Percentiles rank a stretch among this genome's conserved stretches.
Conservation (phyloP, 2,888 invertebrate genomes). For the Drosophila colorata region DNA sequence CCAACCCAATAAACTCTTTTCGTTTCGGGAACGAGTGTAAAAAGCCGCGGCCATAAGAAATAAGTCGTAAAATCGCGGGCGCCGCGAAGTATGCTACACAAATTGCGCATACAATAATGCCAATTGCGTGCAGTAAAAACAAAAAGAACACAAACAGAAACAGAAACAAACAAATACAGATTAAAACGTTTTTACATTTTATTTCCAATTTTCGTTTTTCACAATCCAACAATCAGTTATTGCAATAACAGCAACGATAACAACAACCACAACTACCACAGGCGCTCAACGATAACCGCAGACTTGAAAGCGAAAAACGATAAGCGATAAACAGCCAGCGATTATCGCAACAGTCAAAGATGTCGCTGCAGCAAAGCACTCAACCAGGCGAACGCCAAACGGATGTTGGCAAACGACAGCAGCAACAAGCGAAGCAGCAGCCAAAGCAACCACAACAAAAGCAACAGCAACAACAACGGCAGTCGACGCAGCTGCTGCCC, state of each 20-base stretch:
- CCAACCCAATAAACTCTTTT: too few species aligned
- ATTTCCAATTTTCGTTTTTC: conserved; percentile 15
- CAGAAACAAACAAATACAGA: conserved; percentile 1
- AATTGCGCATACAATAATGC: conserved; percentile 46
- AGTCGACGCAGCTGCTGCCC: conserved; percentile 48
- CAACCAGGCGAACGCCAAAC: conserved; percentile 41
- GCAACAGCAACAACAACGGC: conserved; percentile 24
- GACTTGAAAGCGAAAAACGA: conserved; percentile 16
- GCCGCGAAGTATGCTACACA: conserved; percentile 46
- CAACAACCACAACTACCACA: conserved; percentile 1
- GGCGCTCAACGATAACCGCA: conserved; percentile 19
- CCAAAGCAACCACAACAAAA: conserved; percentile 26
- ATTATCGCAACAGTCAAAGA: conserved; percentile 36
- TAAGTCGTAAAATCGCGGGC: conserved; percentile 49
- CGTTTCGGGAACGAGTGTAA: too few species aligned
- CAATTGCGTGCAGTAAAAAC: conserved; percentile 37
- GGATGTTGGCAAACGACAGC: conserved; percentile 30
- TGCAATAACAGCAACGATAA: conserved; percentile 20
- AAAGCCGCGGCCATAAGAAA: conserved; percentile 4
- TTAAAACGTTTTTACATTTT: conserved; percentile 15
- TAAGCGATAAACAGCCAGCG: conserved; percentile 25
- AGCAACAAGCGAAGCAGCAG: conserved; percentile 19
- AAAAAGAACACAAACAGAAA: not conserved
- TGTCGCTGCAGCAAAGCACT: conserved; percentile 44
- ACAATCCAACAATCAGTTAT: conserved; percentile 19